phyloP scores from a whole-genome alignment of 1,140 invertebrate species.

The Musca vetustissima region DNA sequence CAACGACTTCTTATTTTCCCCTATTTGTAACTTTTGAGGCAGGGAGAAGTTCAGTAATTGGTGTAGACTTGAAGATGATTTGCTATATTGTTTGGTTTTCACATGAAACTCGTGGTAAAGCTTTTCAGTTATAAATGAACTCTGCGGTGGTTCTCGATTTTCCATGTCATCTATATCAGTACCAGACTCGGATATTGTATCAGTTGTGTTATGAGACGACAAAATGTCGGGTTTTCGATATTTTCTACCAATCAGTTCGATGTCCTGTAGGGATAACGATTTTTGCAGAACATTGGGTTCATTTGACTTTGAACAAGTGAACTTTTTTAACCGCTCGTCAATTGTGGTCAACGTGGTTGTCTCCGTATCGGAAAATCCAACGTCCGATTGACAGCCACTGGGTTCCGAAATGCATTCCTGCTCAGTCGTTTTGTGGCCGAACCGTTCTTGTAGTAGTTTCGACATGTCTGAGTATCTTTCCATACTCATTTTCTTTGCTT shows the following conservation, averaged over 20 bases:
- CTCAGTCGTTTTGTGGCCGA: constrained; percentile 50
- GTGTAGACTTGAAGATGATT: constrained; percentile 63
- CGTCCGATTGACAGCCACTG: constrained; percentile 35
- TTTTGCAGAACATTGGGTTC: constrained; percentile 37
- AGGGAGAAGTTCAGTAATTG: constrained; percentile 53
- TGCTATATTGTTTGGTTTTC: constrained; percentile 63
- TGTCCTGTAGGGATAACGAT: constrained; percentile 51
- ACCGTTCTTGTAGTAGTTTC: constrained; percentile 62
- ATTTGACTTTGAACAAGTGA: constrained; percentile 33
- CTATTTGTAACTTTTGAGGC: constrained; percentile 49
- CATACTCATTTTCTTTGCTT: constrained; percentile 57
- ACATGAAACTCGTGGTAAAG: constrained; percentile 65
- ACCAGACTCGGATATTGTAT: constrained; percentile 49
- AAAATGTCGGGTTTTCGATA: constrained; percentile 45
- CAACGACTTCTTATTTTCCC: constrained; percentile 40
- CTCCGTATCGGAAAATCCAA: constrained; percentile 42
- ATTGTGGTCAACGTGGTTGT: constrained; percentile 47
- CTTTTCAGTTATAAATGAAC: constrained; percentile 64
- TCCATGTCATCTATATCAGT: constrained; percentile 49
- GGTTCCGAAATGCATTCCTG: constrained; percentile 36
- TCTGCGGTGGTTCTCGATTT: constrained; percentile 51
- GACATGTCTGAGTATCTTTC: constrained; percentile 65
- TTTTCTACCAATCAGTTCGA: constrained; percentile 41
- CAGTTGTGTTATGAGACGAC: constrained; percentile 30
- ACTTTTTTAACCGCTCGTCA: constrained; percentile 36